These are phyloP conservation scores for Poeciliopsis retropinna DNA, from an alignment of 2,113 vertebrate species.

Conservation along the genomic window DNA sequence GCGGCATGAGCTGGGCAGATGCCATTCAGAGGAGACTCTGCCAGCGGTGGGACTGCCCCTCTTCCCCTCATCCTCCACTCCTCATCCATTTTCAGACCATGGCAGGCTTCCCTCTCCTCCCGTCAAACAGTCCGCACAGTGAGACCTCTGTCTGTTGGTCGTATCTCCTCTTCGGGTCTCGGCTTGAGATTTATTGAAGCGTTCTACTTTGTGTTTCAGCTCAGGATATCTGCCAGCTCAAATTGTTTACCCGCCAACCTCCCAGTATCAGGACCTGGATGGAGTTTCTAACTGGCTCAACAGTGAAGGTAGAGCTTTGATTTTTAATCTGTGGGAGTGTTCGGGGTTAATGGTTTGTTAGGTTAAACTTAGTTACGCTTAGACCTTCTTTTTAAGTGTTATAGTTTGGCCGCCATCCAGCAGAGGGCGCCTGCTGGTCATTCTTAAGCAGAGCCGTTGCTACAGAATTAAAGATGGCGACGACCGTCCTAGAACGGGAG, in stretches of 20 bases:
- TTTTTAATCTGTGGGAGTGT: background rate
- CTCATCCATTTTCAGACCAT: slow-evolving; percentile 81
- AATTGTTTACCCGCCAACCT: slow-evolving; percentile 74
- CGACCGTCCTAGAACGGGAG: no score
- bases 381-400: no score
- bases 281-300: slow-evolving; percentile 88
- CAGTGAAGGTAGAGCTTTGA: slow-evolving; percentile 72
- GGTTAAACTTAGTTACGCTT: no score
- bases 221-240: slow-evolving; percentile 79
- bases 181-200: background rate
- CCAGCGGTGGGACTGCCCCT: slow-evolving; percentile 69
- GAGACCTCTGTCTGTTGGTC: slow-evolving; percentile 15
- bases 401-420: no score
- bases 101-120: slow-evolving; percentile 80
- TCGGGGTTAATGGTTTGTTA: no score
- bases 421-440: no score
- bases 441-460: no score
- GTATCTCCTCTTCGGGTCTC: background rate
- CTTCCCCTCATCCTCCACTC: slow-evolving; percentile 74
- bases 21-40: slow-evolving; percentile 88
- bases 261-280: slow-evolving; percentile 82
- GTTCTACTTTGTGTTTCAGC: slow-evolving; percentile 68
- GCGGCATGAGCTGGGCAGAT: slow-evolving; percentile 76
- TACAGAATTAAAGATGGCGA: no score
- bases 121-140: slow-evolving; percentile 85